Evolutionary conservation across 2,113 vertebrate genomes (phyloP).

Genomic region (Vidua chalybeata): DNA sequence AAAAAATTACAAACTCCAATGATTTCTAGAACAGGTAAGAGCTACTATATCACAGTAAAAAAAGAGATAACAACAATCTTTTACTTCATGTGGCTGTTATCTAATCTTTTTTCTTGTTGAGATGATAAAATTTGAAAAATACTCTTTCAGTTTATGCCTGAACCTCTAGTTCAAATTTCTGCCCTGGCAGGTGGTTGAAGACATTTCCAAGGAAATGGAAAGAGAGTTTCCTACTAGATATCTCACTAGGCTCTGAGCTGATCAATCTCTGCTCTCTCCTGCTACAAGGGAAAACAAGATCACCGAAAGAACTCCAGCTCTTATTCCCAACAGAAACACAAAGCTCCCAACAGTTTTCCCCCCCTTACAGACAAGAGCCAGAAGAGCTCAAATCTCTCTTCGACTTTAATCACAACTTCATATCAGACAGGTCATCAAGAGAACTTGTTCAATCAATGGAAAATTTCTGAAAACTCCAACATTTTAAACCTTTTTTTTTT

Average conservation of each 20-base stretch:
- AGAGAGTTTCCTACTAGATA: neutral
- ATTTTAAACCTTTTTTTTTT: neutral
- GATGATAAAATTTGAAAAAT: neutral
- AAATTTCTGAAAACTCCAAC: neutral
- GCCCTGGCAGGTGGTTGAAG: neutral
- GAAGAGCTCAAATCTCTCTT: neutral
- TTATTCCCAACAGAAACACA: neutral
- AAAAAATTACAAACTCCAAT: neutral
- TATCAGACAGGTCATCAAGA: neutral
- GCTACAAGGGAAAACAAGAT: neutral
- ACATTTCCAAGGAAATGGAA: neutral
- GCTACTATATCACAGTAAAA: neutral
- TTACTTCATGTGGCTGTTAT: fast-evolving
- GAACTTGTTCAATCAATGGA: neutral
- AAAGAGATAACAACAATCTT: neutral
- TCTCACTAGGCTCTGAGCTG: fast-evolving
- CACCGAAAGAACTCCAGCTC: neutral
- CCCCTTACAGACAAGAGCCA: neutral
- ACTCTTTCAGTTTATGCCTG: neutral
- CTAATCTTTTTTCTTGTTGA: neutral
- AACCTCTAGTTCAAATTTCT: neutral
- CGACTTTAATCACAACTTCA: neutral
- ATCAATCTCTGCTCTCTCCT: neutral
- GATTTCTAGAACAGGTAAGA: neutral
- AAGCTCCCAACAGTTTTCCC: neutral